These are phyloP conservation scores for Drosophila sordidapex DNA, from an alignment of 2,888 invertebrate species.

Conservation along the genomic window DNA sequence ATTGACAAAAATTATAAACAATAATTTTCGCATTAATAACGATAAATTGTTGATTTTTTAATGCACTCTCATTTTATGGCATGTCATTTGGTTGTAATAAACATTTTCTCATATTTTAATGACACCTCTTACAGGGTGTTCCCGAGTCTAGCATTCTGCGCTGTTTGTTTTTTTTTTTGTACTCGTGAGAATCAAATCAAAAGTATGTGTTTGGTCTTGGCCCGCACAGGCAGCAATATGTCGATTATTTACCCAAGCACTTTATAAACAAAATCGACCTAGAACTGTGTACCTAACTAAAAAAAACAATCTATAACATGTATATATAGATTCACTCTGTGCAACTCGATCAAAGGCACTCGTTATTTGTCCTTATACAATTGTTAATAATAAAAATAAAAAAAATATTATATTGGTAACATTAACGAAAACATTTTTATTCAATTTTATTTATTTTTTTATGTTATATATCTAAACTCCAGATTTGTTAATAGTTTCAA, in stretches of 20 bases:
- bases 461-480: background rate
- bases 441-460: background rate
- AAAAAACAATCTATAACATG: conserved; percentile 37
- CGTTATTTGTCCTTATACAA: background rate
- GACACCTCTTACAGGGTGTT: conserved; percentile 6
- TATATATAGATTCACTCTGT: conserved; percentile 15
- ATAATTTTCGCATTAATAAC: background rate
- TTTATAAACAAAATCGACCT: conserved; percentile 59
- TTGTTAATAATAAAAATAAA: background rate
- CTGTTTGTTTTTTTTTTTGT: background rate
- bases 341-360: background rate
- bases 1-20: background rate
- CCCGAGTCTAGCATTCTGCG: conserved; percentile 5
- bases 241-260: conserved; percentile 55
- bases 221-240: conserved; percentile 58
- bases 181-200: conserved; percentile 45
- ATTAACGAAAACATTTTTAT: background rate
- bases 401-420: background rate
- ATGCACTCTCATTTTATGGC: background rate
- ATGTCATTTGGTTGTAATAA: background rate
- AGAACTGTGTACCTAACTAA: conserved; percentile 23
- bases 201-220: conserved; percentile 46
- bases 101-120: background rate
- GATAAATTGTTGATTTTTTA: background rate
- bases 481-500: too few species aligned